Evolutionary conservation across 2,113 vertebrate genomes (phyloP).

Genomic region (Apeltes quadracus): DNA sequence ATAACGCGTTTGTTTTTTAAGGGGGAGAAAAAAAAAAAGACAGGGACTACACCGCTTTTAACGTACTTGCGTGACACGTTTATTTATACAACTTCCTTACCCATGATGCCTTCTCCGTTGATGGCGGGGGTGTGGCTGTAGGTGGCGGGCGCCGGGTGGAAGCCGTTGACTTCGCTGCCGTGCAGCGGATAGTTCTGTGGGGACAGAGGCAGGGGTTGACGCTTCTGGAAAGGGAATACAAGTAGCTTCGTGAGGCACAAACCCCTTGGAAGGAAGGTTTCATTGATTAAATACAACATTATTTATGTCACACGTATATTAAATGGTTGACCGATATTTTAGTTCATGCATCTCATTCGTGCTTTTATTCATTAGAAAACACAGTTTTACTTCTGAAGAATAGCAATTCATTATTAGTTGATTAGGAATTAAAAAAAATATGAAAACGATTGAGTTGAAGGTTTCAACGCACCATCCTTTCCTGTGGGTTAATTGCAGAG

Average conservation of each 20-base stretch:
- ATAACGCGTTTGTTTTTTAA: conserved; percentile 42
- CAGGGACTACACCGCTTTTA: too few relatives aligned
- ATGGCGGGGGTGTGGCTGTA: conserved; percentile 91
- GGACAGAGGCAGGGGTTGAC: conserved; percentile 65
- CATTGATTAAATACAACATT: too few relatives aligned
- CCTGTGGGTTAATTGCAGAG: conserved; percentile 90
- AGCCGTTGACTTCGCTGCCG: conserved; percentile 91
- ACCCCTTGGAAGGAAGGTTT: conserved; percentile 19
- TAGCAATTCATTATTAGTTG: background rate
- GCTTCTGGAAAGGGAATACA: conserved; percentile 50
- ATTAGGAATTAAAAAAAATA: background rate
- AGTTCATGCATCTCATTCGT: too few relatives aligned
- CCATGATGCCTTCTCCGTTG: conserved; percentile 90
- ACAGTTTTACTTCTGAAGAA: background rate
- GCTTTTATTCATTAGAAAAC: background rate
- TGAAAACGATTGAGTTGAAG: background rate
- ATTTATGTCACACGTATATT: too few relatives aligned
- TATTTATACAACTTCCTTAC: conserved; percentile 69
- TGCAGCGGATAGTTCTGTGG: conserved; percentile 92
- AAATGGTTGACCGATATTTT: too few relatives aligned
- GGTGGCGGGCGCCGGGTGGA: conserved; percentile 85
- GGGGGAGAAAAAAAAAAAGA: too few relatives aligned
- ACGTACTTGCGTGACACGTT: conserved; percentile 2
- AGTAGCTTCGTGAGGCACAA: conserved; percentile 48
- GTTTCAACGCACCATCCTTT: conserved; percentile 88